Base-by-base conservation (phyloP, 2,797 vertebrate genomes). In the Onychomys torridus region DNA sequence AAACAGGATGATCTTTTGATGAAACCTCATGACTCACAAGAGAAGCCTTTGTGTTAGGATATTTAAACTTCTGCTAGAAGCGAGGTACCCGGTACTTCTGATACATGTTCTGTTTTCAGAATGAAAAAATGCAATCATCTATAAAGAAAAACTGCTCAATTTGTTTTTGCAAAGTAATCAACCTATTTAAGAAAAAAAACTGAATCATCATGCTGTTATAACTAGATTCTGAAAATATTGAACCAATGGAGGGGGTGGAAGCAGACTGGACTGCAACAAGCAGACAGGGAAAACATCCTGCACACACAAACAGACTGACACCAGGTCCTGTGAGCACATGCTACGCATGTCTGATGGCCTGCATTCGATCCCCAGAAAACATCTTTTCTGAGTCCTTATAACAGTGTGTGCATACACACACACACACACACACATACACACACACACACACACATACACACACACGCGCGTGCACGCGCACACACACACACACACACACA, bases 221-320 rank as follows among this genome's bases (percentile, higher is more conserved):
- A 88, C 34, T 90, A 71, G 37, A 73, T 90, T 78, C 77, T 25
- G 63, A 96, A 96, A 96, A 90, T 91, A 73, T 55, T 92, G 17
- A 92, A 46, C 19, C 32, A 61, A 14, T 55, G 52, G 1, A 6
- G n/a, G 7, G 29, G 40, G 11, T 11, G 0, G n/a, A 17, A 17
- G 6, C 43, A 49, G 4, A 34, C 34, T 37, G 7, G 2, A 81
- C 17, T 37, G 8, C 9, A 40, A 32, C 27, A 27, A 25, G 55
- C 10, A 49, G 43, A 4, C n/a, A 63, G 37, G 4, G 6, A 75
- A n/a, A 32, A 27, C 29, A 29, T 32, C 4, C 8, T 52, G 2
- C 4, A 2, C 63, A 6, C 65, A 1, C 85, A 43, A 4, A 14
- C 29, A 8, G 4, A n/a, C 49, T 82, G 76, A 94, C 5, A 57